Evolutionary conservation across 1,140 invertebrate genomes (phyloP).

Genomic region (Doryteuthis pealeii): DNA sequence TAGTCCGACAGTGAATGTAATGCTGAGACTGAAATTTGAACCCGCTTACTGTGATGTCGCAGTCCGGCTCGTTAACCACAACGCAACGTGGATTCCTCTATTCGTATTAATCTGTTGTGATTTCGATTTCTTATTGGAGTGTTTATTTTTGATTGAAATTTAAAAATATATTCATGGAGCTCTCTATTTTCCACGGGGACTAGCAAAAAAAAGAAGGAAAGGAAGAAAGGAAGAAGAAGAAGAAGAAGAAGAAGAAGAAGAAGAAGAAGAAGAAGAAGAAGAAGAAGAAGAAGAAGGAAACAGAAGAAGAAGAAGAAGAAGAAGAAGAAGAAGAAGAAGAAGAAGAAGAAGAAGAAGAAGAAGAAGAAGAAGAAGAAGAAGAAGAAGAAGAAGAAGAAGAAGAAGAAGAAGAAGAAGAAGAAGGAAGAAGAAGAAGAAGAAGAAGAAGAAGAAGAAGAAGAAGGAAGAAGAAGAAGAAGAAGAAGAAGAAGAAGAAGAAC

Average conservation of each 20-base stretch:
- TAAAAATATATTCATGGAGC: not conserved
- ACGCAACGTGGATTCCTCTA: no score
- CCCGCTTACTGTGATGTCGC: no score
- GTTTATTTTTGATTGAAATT: not conserved
- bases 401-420: slow-evolving; percentile 14
- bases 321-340: slow-evolving; percentile 11
- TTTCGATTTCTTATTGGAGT: not conserved
- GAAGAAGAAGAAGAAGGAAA: slow-evolving; percentile 9
- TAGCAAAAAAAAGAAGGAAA: not conserved
- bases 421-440: not conserved
- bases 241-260: slow-evolving; percentile 11
- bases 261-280: slow-evolving; percentile 17
- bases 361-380: slow-evolving; percentile 12
- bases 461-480: slow-evolving; percentile 6
- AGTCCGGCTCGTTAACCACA: no score
- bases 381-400: slow-evolving; percentile 19
- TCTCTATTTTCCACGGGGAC: no score
- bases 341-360: slow-evolving; percentile 2
- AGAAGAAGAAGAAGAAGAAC: no score
- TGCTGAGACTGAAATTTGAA: no score
- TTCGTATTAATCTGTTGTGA: no score
- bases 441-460: slow-evolving; percentile 10
- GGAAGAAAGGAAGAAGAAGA: slow-evolving; percentile 1
- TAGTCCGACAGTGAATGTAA: no score
- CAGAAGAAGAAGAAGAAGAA: slow-evolving; percentile 13